Evolutionary conservation across 2,888 invertebrate genomes (phyloP).

Genomic region (Drosophila anceps): DNA sequence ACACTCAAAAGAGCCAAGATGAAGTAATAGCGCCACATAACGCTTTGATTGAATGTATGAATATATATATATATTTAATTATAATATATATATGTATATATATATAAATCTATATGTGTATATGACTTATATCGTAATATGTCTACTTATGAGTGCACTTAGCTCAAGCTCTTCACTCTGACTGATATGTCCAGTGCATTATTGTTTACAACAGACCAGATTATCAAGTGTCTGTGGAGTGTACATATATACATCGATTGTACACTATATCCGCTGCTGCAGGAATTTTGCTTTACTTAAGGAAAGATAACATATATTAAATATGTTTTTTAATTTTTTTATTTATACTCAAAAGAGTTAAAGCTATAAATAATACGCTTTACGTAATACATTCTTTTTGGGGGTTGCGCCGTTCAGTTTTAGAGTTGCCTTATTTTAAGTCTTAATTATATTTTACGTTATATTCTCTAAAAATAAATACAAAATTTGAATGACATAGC

Average conservation of each 20-base stretch:
- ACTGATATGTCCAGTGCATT: slow-evolving; percentile 27
- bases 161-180: slow-evolving; percentile 7
- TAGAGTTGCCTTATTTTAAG: no score
- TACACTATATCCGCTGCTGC: slow-evolving; percentile 14
- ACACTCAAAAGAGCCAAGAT: slow-evolving; percentile 7
- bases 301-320: no score
- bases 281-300: no score
- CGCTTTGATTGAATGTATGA: not conserved
- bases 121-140: not conserved
- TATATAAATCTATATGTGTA: not conserved
- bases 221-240: slow-evolving; percentile 16
- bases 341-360: no score
- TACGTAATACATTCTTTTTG: no score
- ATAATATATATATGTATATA: not conserved
- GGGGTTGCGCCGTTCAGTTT: no score
- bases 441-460: no score
- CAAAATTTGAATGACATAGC: no score
- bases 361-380: no score
- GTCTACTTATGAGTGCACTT: slow-evolving; percentile 14
- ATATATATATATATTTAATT: not conserved
- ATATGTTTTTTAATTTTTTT: no score
- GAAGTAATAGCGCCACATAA: slow-evolving; percentile 31
- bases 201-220: slow-evolving; percentile 19
- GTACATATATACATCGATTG: not conserved
- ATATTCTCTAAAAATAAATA: no score